Evolutionary conservation across 92 coral and sea anemone species (phyloP), one percentile per base, ranked within the genome.

Genomic region (Zoanthus sansibaricus): DNA sequence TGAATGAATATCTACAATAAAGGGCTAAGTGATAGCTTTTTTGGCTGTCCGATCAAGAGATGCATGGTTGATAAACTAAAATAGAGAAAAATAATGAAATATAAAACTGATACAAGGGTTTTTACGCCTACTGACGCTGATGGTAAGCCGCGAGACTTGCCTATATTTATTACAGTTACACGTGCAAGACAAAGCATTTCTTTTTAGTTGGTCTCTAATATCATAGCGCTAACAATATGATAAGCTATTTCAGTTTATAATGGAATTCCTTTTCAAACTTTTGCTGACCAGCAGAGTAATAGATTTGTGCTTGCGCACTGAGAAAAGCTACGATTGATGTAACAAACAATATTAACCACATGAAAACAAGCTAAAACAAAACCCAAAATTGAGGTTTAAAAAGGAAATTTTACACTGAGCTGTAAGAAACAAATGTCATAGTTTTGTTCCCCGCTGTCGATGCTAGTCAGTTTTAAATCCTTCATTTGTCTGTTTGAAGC

Each of bases 231-330:
- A 75, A 75, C 79, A 75, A 25, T 46, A 51, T 20, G 11, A 4
- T 2, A 74, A 33, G 78, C 78, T 45, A 47, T 56, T 74, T 74
- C 25, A 25, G 25, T 45, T 16, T 58, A 45, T 45, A 59, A 74
- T 74, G 78, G 78, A 47, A 74, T 47, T 45, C 78, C 78, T 74
- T 74, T 74, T 74, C 78, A 74, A 74, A 74, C 78, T 58, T 58
- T 74, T 73, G n/a, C 16, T 15, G n/a, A 32, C 58, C 13, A 73
- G 78, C 78, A 73, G 30, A 14, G 47, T 58, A 54, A 44, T 17
- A 44, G 78, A 16, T 73, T 46, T 73, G 78, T 73, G 78, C 58
- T 17, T 73, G 78, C 78, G 78, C 78, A 73, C 78, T 15, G 58
- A 73, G 25, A 5, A 20, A 46, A 18, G 5, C 13, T 18, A 7